These are phyloP conservation scores for Heterocephalus glaber DNA, from an alignment of 2,113 vertebrate genomes.

Conservation along the genomic window DNA sequence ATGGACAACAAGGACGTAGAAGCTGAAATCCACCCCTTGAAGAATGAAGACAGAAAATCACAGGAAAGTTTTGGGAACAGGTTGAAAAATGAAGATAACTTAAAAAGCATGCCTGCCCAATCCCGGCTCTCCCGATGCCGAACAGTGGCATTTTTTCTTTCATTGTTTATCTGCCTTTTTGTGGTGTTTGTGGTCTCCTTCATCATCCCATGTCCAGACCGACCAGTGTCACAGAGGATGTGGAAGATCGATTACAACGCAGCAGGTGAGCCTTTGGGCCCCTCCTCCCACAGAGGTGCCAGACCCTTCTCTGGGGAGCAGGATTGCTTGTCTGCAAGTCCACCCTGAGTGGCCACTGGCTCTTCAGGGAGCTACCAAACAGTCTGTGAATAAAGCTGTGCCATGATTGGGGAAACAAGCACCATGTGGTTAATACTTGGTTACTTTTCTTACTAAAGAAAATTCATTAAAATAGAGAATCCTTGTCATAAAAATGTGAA, in stretches of 20 bases:
- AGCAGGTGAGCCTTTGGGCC: conserved; percentile 83
- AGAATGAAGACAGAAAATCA: conserved; percentile 84
- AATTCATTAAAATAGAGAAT: not conserved
- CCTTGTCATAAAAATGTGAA: not conserved
- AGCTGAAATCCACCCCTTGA: conserved; percentile 91
- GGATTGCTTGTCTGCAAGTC: too few relatives aligned
- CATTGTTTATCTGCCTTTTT: conserved; percentile 90
- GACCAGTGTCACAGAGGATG: conserved; percentile 84
- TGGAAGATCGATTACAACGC: conserved; percentile 87
- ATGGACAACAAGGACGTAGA: conserved; percentile 87
- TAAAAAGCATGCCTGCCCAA: conserved; percentile 68
- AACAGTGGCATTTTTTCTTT: conserved; percentile 91
- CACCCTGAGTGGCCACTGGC: not conserved
- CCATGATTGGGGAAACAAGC: not conserved
- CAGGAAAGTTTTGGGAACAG: conserved; percentile 74
- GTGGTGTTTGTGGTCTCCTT: conserved; percentile 96
- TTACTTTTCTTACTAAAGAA: not conserved
- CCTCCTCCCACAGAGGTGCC: too few relatives aligned
- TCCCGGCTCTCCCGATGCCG: conserved; percentile 90
- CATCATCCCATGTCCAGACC: conserved; percentile 94
- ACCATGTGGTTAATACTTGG: not conserved
- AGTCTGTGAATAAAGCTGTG: not conserved
- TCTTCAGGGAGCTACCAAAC: not conserved
- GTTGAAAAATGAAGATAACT: conserved; percentile 77
- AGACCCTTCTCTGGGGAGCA: not conserved